These are phyloP conservation scores for Nesidiocoris tenuis DNA, from an alignment of 2,888 invertebrate species.

Conservation along the genomic window DNA sequence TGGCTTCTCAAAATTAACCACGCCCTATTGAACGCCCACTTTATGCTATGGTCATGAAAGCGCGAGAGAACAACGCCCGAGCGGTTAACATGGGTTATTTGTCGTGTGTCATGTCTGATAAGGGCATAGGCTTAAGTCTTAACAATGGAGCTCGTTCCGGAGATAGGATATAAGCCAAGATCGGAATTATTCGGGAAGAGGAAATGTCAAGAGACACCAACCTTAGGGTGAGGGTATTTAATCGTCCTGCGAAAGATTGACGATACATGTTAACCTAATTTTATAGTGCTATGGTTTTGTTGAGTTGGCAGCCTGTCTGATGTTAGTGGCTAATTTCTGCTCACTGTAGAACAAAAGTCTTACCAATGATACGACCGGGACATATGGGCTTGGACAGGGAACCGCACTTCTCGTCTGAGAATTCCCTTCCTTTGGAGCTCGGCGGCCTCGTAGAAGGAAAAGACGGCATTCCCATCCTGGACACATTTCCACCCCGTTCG, in stretches of 20 bases:
- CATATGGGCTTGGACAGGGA: not conserved
- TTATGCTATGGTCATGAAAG: not conserved
- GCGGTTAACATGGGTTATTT: not conserved
- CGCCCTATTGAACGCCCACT: not conserved
- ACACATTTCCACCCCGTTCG: not conserved
- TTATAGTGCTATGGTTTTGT: too few species aligned
- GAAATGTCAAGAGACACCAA: too few species aligned
- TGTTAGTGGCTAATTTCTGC: too few species aligned
- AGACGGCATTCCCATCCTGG: not conserved
- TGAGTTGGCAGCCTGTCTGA: too few species aligned
- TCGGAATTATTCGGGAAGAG: too few species aligned
- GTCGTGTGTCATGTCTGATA: not conserved
- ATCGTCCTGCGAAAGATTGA: too few species aligned
- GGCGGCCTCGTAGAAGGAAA: not conserved
- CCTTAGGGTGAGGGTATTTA: too few species aligned
- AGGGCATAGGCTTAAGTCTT: not conserved
- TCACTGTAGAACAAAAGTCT: too few species aligned
- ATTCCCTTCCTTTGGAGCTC: not conserved
- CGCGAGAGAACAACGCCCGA: not conserved
- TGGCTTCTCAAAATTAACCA: not conserved
- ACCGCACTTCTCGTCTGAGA: not conserved
- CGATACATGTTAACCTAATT: too few species aligned
- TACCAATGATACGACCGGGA: not conserved
- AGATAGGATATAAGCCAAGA: too few species aligned
- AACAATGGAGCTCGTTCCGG: too few species aligned